These are phyloP conservation scores for Glossophaga mutica DNA, from an alignment of 2,797 vertebrate species.

Conservation along the genomic window DNA sequence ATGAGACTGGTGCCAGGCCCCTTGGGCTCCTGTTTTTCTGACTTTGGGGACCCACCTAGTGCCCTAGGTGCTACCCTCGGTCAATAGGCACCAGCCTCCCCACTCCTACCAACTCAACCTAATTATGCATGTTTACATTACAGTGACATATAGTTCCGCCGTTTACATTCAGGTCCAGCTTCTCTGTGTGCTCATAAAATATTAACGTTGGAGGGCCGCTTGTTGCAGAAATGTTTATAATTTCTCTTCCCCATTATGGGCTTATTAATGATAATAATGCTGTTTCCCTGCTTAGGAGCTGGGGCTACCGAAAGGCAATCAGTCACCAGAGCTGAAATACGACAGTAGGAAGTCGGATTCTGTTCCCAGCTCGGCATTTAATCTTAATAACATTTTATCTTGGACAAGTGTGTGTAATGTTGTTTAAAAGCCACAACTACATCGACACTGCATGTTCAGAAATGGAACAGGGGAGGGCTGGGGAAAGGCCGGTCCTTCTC, in stretches of 20 bases:
- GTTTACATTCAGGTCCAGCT: constrained; percentile 56
- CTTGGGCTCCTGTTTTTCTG: neutral
- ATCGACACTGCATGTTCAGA: constrained; percentile 57
- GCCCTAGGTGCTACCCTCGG: neutral
- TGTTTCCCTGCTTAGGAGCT: constrained; percentile 72
- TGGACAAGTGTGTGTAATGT: constrained; percentile 82
- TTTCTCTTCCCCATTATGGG: constrained; percentile 77
- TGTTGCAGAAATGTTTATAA: constrained; percentile 77
- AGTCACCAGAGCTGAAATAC: constrained; percentile 73
- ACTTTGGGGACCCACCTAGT: neutral
- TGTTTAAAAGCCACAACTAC: constrained; percentile 82
- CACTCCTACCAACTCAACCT: neutral
- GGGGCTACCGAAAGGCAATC: constrained; percentile 59
- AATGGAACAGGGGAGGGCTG: neutral
- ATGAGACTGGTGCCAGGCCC: neutral
- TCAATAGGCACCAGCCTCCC: neutral
- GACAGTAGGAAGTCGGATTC: constrained; percentile 78
- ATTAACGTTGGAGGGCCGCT: constrained; percentile 69
- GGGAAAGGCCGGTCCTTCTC: neutral
- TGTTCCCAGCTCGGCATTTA: constrained; percentile 80
- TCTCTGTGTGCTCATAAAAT: constrained; percentile 74
- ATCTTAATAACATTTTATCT: constrained; percentile 88
- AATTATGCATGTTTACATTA: constrained; percentile 66
- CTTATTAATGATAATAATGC: constrained; percentile 79
- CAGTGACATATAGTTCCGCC: constrained; percentile 50